Conservation (phyloP, 1,140 invertebrate genomes). For the Proctacanthus coquilletti region DNA sequence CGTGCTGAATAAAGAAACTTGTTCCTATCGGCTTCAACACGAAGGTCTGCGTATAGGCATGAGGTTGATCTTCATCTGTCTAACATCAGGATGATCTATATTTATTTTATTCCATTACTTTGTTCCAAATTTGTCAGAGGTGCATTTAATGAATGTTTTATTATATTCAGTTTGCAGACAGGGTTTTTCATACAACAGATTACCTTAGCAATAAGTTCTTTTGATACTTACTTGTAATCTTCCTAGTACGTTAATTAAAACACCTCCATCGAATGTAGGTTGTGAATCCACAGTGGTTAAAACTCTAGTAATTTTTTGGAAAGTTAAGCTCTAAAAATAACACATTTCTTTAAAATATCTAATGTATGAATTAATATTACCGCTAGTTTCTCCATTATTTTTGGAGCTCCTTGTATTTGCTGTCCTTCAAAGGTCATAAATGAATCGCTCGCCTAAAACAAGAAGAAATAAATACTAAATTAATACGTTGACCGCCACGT, state of each 20-base stretch:
- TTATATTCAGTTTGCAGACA: too few relatives aligned
- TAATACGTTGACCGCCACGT: too few relatives aligned
- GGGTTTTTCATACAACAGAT: too few relatives aligned
- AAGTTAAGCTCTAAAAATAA: constrained; percentile 57
- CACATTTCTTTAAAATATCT: constrained; percentile 6
- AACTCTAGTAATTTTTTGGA: constrained; percentile 83
- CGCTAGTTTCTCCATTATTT: constrained; percentile 89
- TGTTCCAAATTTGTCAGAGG: too few relatives aligned
- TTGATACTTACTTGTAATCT: constrained; percentile 64
- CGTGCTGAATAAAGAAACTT: constrained; percentile 81
- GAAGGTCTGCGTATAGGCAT: constrained; percentile 83
- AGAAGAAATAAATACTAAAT: constrained; percentile 9
- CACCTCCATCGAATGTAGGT: constrained; percentile 88
- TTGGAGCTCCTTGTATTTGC: constrained; percentile 75
- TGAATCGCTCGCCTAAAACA: constrained; percentile 65
- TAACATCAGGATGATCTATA: too few relatives aligned
- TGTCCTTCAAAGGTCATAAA: constrained; percentile 93
- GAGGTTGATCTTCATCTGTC: constrained; percentile 85
- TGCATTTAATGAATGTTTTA: too few relatives aligned
- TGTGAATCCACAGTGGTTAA: constrained; percentile 89
- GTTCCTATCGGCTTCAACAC: constrained; percentile 71
- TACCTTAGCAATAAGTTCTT: too few relatives aligned
- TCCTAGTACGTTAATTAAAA: constrained; percentile 84
- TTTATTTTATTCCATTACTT: too few relatives aligned
- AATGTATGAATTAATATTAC: constrained; percentile 34